Evolutionary conservation across 1,140 invertebrate species (phyloP), one percentile per base, ranked within the genome.

Genomic region (Hyposmocoma kahamanoa): DNA sequence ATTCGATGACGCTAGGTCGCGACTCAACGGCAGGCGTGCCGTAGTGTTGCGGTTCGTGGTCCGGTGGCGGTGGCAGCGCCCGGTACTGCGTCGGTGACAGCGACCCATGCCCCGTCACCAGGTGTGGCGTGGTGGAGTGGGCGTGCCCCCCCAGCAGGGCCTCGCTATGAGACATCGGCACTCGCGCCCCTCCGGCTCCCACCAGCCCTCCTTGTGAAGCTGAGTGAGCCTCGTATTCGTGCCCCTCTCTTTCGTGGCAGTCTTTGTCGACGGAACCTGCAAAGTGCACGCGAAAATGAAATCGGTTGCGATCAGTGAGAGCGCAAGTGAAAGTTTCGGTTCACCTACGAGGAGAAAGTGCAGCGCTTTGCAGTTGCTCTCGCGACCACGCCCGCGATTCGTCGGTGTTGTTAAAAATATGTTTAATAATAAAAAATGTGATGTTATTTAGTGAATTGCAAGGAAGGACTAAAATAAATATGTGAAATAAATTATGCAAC

Each of bases 1-100:
- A 94, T 84, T 95, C 93, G 76, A 95, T 95, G 42, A 95, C 93
- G 62, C 91, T 93, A 22, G 93, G 93, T 26, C 93, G 87, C 22
- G 90, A 90, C 66, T 93, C 92, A 53, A 90, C 90, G 24, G 71
- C 76, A 15, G 57, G 50, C 24, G 73, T 50, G 13, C 55, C 54
- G 50, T 85, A 83, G 44, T 77, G 63, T 9, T 63, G 69, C 56
- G 60, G 82, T 67, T 56, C 69, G 48, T 60, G 73, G 63, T 78
- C 79, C 68, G 81, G 84, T 30, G 64, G 52, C 34, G 67, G 74
- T 50, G 67, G 53, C 42, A 72, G 48, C 42, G 53, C 36, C 15
- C 71, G 62, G 55, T 74, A 76, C 47, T 67, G 66, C 13, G 51
- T 44, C 20, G 69, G 73, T 36, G 69, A 71, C 36, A 71, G 71